Base-by-base conservation (phyloP, 1,140 invertebrate genomes). In the Anastrepha obliqua region DNA sequence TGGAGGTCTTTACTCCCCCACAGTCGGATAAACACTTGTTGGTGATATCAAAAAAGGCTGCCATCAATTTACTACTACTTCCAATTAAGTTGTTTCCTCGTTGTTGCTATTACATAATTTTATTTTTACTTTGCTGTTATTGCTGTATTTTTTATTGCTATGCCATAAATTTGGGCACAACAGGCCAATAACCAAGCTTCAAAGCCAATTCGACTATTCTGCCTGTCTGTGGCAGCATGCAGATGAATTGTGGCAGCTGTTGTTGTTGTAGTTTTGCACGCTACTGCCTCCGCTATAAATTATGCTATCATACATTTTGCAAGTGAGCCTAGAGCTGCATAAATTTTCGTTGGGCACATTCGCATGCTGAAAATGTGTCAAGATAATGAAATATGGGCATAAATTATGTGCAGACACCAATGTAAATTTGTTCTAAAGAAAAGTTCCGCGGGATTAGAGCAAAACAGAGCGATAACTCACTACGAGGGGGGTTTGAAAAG, bases 341-440 rank as follows among this genome's bases (percentile, higher is more conserved):
- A 55, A 81, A 81, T 81, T 81, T 81, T 29, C 51, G 74, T 55
- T 81, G 42, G n/a, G 74, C 74, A 55, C 74, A 81, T 81, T 47
- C 47, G 74, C 17, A 81, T 81, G 51, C 47, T 81, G 74, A 81
- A 81, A 81, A 81, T 81, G 20, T 81, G 13, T 81, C 74, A 81
- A 55, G 47, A 81, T 81, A 55, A 81, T 81, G 74, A 81, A 81
- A 81, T 81, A 81, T 81, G 74, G 2, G 47, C 74, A 81, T 81
- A 81, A 81, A 81, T 81, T 81, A 81, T 81, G 47, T 5, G n/a
- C 60, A 62, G 60, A 6, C 9, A 62, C 51, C 6, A 3, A 11
- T 55, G 51, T 29, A 29, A 29, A 29, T 29, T 29, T 29, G 29
- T 29, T 29, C 29, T 29, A 29, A 29, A 29, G 29, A 29, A 29